These are phyloP conservation scores for Mionectes macconnelli DNA, from an alignment of 2,113 vertebrate genomes.

Conservation along the genomic window DNA sequence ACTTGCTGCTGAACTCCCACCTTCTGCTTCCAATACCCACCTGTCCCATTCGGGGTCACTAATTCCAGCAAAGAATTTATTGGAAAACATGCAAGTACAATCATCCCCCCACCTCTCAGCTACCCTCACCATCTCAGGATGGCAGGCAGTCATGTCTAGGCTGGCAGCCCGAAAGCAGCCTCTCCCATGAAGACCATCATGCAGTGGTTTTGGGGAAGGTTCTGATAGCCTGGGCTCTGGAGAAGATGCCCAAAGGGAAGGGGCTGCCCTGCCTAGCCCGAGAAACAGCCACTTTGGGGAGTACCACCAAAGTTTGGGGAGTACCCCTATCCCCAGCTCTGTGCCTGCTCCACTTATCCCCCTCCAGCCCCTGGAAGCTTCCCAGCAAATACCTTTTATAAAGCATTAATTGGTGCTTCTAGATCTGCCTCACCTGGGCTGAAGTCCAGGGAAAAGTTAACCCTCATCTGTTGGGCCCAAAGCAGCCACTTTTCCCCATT, in stretches of 20 bases:
- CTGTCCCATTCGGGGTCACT: not conserved
- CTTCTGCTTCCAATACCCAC: not conserved
- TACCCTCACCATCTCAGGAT: not conserved
- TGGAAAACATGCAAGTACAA: not conserved
- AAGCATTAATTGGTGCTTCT: not conserved
- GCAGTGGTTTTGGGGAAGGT: not conserved
- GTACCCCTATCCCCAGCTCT: too few species aligned
- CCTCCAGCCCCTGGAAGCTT: not conserved
- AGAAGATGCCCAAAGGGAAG: not conserved
- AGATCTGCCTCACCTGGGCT: not conserved
- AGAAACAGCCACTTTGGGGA: not conserved
- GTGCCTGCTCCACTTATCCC: not conserved
- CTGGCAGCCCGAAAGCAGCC: not conserved
- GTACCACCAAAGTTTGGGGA: not conserved
- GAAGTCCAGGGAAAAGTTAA: not conserved
- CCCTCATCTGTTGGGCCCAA: fast-evolving
- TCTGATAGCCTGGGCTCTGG: not conserved
- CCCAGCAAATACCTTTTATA: not conserved
- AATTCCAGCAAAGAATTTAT: not conserved
- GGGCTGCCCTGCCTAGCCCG: not conserved
- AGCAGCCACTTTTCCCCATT: not conserved
- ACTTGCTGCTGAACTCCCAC: not conserved
- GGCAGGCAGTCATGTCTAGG: not conserved
- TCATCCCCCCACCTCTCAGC: not conserved
- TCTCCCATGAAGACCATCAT: not conserved